Percentiles rank a stretch among this genome's conserved stretches.
phyloP scores from a whole-genome alignment of 1,140 invertebrate genomes.

The Drosophila aff. region DNA sequence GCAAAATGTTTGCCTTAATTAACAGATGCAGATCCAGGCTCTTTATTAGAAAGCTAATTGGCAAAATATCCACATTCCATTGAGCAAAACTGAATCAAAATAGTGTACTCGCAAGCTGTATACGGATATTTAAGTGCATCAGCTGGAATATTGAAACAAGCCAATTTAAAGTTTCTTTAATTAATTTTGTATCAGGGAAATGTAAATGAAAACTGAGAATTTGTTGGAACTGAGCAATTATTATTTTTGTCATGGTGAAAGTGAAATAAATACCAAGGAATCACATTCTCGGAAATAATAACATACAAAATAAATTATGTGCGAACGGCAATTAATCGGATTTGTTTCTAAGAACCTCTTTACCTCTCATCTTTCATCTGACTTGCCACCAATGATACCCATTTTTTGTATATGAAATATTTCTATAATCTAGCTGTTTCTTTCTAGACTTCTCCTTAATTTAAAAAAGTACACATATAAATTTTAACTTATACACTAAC shows the following conservation, averaged over 20 bases:
- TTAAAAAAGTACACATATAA: too few relatives aligned
- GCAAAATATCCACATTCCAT: slow-evolving; percentile 19
- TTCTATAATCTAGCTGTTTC: too few relatives aligned
- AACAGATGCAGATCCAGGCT: slow-evolving; percentile 50
- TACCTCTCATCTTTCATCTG: too few relatives aligned
- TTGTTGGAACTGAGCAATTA: neutral
- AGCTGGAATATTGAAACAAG: neutral
- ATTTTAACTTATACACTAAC: too few relatives aligned
- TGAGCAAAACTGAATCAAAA: slow-evolving; percentile 2
- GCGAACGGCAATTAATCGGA: too few relatives aligned
- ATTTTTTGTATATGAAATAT: too few relatives aligned
- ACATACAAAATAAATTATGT: too few relatives aligned
- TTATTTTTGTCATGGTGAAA: neutral
- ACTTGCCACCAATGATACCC: too few relatives aligned
- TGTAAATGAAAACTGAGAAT: neutral
- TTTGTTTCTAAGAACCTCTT: too few relatives aligned
- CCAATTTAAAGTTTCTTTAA: neutral
- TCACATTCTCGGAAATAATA: neutral
- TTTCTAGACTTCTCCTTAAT: too few relatives aligned
- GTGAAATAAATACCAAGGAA: neutral
- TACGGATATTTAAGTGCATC: neutral
- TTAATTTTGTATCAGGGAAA: neutral
- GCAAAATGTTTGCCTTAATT: slow-evolving; percentile 52
- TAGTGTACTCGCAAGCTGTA: neutral
- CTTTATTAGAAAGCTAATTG: slow-evolving; percentile 49